phyloP scores from a whole-genome alignment of 2,888 invertebrate genomes.

The Mallateleia sp. region DNA sequence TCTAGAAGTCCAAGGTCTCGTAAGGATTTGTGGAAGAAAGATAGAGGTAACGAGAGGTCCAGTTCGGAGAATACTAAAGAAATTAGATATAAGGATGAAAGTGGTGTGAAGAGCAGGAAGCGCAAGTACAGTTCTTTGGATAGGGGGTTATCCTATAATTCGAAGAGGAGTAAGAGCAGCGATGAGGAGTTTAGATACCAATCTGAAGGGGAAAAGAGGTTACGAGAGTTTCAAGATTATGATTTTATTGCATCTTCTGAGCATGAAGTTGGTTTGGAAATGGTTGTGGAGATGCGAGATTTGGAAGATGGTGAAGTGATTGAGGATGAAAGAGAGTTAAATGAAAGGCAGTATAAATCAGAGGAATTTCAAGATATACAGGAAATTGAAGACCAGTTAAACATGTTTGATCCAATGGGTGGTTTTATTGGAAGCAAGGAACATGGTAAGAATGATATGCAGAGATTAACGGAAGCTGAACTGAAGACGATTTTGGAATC shows the following conservation, averaged over 20 bases:
- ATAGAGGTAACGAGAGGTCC: background rate
- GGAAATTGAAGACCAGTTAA: too few species aligned
- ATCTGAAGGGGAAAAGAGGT: background rate
- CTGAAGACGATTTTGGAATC: conserved; percentile 15
- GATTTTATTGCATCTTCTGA: background rate
- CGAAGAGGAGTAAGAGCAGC: background rate
- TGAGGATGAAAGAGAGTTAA: too few species aligned
- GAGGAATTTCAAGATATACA: too few species aligned
- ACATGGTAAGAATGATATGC: too few species aligned
- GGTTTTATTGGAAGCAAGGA: too few species aligned
- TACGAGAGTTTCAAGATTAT: background rate
- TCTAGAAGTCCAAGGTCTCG: conserved; percentile 19
- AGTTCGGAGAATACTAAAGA: background rate
- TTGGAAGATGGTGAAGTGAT: background rate
- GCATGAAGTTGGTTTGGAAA: background rate
- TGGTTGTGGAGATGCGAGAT: background rate
- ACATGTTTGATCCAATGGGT: too few species aligned
- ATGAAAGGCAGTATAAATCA: too few species aligned
- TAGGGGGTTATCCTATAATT: background rate
- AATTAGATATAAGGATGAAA: background rate
- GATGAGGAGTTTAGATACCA: background rate
- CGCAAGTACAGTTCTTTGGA: background rate
- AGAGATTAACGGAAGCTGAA: conserved; percentile 25
- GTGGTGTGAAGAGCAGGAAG: background rate
- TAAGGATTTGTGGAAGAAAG: conserved; percentile 18